Evolutionary conservation across 2,888 invertebrate species (phyloP), one percentile per base, ranked within the genome.

Genomic region (Hanleya hanleyi): DNA sequence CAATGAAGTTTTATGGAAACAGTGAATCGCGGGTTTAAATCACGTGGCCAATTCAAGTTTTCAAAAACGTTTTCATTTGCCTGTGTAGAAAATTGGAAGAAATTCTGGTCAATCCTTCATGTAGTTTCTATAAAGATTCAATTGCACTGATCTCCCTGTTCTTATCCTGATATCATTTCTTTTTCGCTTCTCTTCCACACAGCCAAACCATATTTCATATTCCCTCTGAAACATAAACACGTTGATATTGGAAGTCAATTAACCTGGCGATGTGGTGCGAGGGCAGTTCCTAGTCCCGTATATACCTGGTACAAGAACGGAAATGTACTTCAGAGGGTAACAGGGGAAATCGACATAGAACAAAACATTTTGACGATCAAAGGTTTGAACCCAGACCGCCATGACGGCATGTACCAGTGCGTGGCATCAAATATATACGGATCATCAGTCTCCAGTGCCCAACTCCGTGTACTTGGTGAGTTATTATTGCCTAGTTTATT

Each of bases 351-450:
- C 12, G 72, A 77, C 38, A 62, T 64, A 1, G 32, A 18, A 18
- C n/a, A 37, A 9, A 64, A 64, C 26, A 37, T 64, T 15, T 64
- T 64, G 29, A 64, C 18, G 12, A 26, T 64, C 35, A 64, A 47
- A 4, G 51, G 76, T 1, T 78, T 87, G 1, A 76, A 81, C 26
- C 69, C 79, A 6, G 49, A 68, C 6, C 65, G 94, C 83, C 98
- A 98, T 90, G 94, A 95, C 69, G 98, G 96, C 33, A 97, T 98
- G 96, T 98, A 96, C 90, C 98, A 98, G 86, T 98, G 98, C 89
- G 93, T 94, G 83, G 98, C 98, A 0, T 94, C 93, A 72, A 98
- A 98, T 92, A 95, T 95, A 79, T 91, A 97, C 9, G 96, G 95
- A 86, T 94, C 95, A 0, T 93, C 93, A 70, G 97, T 95, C 89